Percentiles rank a stretch among this genome's conserved stretches.
Conservation (phyloP, 2,113 vertebrate genomes). For the Pelecanoides urinatrix region DNA sequence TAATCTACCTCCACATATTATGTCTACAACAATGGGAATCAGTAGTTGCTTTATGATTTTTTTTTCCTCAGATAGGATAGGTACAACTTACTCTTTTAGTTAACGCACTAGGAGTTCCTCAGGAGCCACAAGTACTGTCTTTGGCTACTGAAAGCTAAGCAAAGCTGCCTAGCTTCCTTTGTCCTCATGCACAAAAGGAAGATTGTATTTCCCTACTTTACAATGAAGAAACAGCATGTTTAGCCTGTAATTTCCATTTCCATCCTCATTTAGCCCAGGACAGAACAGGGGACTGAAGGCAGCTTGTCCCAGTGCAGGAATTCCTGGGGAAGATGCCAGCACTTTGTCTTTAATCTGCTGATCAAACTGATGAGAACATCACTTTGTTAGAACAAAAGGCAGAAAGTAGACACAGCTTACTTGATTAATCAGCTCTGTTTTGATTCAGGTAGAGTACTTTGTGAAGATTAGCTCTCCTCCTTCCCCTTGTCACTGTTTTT, state of each 20-base stretch:
- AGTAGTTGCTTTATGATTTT: neutral
- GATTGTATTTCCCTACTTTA: fast-evolving
- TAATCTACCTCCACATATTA: neutral
- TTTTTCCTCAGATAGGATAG: neutral
- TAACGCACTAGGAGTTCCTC: neutral
- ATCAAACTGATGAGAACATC: conserved; percentile 16
- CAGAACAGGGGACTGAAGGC: neutral
- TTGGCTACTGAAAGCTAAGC: neutral
- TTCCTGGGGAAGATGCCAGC: conserved; percentile 54
- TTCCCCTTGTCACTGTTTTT: neutral
- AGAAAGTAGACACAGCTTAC: neutral
- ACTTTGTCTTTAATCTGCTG: conserved; percentile 51
- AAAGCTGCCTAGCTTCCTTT: neutral
- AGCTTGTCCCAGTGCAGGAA: conserved; percentile 20
- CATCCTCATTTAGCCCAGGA: neutral
- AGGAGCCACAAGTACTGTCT: neutral
- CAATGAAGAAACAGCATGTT: neutral
- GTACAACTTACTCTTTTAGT: neutral
- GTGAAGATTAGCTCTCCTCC: neutral
- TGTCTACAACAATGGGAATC: neutral
- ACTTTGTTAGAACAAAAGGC: neutral
- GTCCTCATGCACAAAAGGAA: neutral
- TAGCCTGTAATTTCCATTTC: neutral
- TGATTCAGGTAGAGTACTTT: neutral
- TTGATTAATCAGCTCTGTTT: neutral